Base-by-base conservation (phyloP, 2,888 invertebrate genomes). In the Tridacna crocea region DNA sequence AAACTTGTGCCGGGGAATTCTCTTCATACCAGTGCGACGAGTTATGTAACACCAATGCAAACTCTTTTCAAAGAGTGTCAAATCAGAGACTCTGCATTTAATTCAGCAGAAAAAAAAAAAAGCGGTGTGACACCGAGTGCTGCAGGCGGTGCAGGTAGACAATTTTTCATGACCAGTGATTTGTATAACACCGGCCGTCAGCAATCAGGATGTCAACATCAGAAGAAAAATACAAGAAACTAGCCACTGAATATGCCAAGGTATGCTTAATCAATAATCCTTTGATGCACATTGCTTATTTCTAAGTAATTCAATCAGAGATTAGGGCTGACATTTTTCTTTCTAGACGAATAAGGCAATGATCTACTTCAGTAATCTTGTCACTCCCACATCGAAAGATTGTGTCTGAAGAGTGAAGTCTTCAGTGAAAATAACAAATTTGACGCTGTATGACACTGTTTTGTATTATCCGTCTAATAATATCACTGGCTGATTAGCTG, bases 171-270 rank as follows among this genome's bases (percentile, higher is more conserved):
- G 17, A 17, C 55, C 2, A 55, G 17, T 19, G n/a, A 19, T 3
- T 55, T 55, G 19, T 55, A 17, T 10, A 55, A 17, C 55, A n/a
- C 55, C 17, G n/a, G n/a, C 17, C 19, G n/a, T n/a, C 55, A 55
- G n/a, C n/a, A 55, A 55, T 55, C n/a, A 83, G 83, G 75, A 85
- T 86, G 86, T 82, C 85, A 76, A 80, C 47, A 74, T 60, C 86
- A 19, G 86, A 86, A 27, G 88, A 87, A 75, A 89, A 89, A 82
- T 89, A 89, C 79, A 82, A 88, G 72, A 89, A 87, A 87, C 77
- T 89, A 70, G 86, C 89, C 12, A 58, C 85, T 36, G 88, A 89
- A 82, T 89, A 89, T 76, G 89, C 89, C 19, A 88, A 87, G 85
- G 88, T 89, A 51, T n/a, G 15, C 11, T 66, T 75, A 36, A 48